A percentile compares a stretch with the other conserved stretches of the same genome.
Evolutionary conservation across 2,797 vertebrate genomes (phyloP).

Genomic region (Halcyon badia): DNA sequence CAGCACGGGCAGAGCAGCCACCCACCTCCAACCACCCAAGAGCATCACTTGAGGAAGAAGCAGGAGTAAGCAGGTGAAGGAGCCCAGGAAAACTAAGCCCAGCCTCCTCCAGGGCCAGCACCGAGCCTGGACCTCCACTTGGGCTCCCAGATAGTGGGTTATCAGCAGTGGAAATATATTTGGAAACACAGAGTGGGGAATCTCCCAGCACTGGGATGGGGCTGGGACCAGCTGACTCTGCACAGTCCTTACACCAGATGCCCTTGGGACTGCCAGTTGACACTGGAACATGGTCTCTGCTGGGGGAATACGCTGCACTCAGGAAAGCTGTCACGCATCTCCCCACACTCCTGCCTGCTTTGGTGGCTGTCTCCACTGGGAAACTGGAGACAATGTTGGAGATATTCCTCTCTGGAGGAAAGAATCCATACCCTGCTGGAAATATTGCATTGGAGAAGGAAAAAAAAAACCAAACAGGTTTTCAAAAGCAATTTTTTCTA

Average conservation of each 20-base stretch:
- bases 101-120: background rate
- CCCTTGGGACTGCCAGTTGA: background rate
- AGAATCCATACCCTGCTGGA: background rate
- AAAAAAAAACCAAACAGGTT: background rate
- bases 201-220: background rate
- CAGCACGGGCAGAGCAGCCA: fast-evolving
- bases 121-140: background rate
- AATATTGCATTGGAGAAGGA: background rate
- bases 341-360: background rate
- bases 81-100: background rate
- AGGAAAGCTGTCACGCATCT: background rate
- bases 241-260: fast-evolving
- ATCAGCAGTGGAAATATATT: background rate
- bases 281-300: background rate
- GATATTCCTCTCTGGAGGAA: background rate
- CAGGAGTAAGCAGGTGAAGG: background rate
- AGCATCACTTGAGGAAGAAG: fast-evolving
- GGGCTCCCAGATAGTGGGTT: background rate
- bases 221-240: background rate
- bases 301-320: fast-evolving
- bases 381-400: background rate
- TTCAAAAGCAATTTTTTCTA: background rate
- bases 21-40: background rate
- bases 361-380: background rate
- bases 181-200: background rate